Percentiles rank a stretch among this genome's conserved stretches.
Conservation (phyloP, 1,140 invertebrate genomes). For the Leguminivora glycinivorella region DNA sequence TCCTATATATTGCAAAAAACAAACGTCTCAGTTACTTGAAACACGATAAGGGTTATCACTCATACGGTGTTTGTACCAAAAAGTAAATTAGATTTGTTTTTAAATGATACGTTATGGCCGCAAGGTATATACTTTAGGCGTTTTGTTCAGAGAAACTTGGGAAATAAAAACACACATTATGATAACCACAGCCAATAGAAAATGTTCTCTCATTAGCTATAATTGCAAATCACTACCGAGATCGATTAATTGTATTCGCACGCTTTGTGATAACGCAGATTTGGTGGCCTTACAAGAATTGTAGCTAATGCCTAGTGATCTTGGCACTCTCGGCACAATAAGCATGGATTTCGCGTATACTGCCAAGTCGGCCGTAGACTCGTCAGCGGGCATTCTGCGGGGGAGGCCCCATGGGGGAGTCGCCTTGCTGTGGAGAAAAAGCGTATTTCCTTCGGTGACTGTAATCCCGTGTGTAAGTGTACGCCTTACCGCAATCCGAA, state of each 20-base stretch:
- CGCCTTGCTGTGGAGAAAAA: background rate
- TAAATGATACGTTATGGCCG: background rate
- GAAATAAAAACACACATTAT: background rate
- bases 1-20: background rate
- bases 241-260: background rate
- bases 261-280: background rate
- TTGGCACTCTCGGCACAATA: background rate
- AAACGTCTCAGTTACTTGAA: background rate
- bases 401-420: background rate
- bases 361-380: background rate
- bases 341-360: background rate
- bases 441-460: background rate
- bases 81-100: background rate
- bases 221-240: background rate
- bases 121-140: background rate
- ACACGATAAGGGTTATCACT: conserved; percentile 8
- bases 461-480: background rate
- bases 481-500: background rate
- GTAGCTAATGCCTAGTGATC: background rate
- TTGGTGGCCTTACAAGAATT: conserved; percentile 1
- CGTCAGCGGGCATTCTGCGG: background rate
- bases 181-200: background rate
- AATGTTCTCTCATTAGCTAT: background rate
- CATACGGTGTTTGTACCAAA: background rate
- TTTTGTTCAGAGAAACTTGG: background rate